phyloP scores from a whole-genome alignment of 1,140 invertebrate species.

The Rhagoletis zephyria region DNA sequence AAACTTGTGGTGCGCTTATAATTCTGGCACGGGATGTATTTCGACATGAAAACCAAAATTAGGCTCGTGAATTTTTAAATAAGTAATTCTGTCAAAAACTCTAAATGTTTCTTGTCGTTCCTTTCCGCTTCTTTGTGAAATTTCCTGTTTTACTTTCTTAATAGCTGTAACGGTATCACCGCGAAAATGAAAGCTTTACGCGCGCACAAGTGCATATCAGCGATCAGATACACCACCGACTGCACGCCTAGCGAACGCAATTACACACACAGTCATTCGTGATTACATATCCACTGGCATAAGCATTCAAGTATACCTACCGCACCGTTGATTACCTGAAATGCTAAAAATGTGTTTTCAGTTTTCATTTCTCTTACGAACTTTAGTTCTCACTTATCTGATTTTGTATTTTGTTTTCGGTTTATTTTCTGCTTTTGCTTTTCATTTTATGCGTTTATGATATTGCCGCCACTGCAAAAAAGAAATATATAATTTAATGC shows the following conservation, averaged over 20 bases:
- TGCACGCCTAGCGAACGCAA: neutral
- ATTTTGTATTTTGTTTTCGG: too few species aligned
- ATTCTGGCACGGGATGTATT: too few species aligned
- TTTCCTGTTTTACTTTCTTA: constrained; percentile 57
- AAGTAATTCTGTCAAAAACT: too few species aligned
- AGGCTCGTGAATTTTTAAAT: too few species aligned
- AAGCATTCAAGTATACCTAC: neutral
- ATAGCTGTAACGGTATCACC: constrained; percentile 68
- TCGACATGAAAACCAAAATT: too few species aligned
- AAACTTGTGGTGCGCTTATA: too few species aligned
- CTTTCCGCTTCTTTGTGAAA: neutral
- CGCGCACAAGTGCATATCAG: neutral
- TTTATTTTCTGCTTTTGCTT: too few species aligned
- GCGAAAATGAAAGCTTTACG: constrained; percentile 70
- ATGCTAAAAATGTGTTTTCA: neutral
- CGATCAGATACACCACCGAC: neutral
- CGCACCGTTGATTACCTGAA: neutral
- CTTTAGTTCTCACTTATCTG: neutral
- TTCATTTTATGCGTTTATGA: too few species aligned
- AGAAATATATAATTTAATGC: too few species aligned
- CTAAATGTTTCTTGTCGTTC: neutral
- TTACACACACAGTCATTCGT: neutral
- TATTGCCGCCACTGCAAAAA: too few species aligned
- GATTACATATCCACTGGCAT: neutral
- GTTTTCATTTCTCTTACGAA: neutral